Evolutionary conservation across 2,113 vertebrate species (phyloP), one percentile per base, ranked within the genome.

Genomic region (Albula goreensis): DNA sequence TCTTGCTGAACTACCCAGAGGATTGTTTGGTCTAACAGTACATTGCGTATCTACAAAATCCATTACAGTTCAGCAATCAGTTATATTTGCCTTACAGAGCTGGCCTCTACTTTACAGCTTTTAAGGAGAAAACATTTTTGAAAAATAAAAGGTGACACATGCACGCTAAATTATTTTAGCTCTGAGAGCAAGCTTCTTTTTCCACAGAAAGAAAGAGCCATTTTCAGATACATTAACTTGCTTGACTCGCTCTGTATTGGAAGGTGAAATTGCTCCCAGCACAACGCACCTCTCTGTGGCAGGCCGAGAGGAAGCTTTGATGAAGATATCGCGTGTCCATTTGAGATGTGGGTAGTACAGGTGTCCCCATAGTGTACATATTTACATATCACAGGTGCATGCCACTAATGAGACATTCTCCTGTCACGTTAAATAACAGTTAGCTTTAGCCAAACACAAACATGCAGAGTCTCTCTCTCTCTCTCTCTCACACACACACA

Each of bases 141-240:
- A 6, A 74, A 74, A 74, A 77, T n/a, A 50, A 25, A 25, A 84
- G 3, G 50, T 78, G 66, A 78, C 66, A 84, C 66, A 77, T 22
- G 51, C 50, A 78, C n/a, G 50, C 22, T 50, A 77, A 74, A 78
- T 84, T 25, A 77, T 57, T 19, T 51, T 31, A 53, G 56, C 66
- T 50, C 66, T 31, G 63, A 84, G 66, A 77, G 66, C 50, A 52
- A 50, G 49, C 22, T 12, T 25, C 70, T 78, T 77, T 78, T 41
- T 78, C 50, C 51, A n/a, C 70, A 19, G 50, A 8, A 8, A 84
- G 19, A 84, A 78, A 78, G 50, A 70, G 51, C 83, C 70, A 48
- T 17, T 84, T 78, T 50, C 70, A 84, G 31, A 41, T 12, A 78
- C 53, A 84, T 78, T 74, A 78, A 31, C 66, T 51, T 78, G 50